These are phyloP conservation scores for Brachylomia viminalis DNA, from an alignment of 2,888 invertebrate species.

Conservation along the genomic window DNA sequence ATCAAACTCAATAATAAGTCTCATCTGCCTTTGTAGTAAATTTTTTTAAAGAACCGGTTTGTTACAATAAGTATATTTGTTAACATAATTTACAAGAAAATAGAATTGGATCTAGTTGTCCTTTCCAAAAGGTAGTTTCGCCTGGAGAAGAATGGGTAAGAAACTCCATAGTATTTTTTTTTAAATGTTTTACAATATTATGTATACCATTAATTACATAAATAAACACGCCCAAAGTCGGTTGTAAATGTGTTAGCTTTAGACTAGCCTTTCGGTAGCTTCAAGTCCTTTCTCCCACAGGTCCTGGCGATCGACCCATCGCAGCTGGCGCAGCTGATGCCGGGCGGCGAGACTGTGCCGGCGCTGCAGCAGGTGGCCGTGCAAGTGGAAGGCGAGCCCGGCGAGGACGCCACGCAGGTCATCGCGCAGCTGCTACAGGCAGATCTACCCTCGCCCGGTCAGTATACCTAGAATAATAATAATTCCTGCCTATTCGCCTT, in stretches of 20 bases:
- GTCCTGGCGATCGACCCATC: constrained; percentile 90
- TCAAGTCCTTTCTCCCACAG: constrained; percentile 71
- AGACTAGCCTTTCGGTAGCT: neutral
- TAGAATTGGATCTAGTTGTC: too few relatives aligned
- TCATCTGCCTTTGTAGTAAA: neutral
- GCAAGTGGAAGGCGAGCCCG: constrained; percentile 90
- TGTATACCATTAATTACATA: too few relatives aligned
- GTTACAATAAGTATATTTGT: too few relatives aligned
- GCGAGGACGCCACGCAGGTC: constrained; percentile 93
- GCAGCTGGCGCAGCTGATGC: constrained; percentile 90
- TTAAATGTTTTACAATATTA: too few relatives aligned
- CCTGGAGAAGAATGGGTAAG: too few relatives aligned
- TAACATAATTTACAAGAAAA: too few relatives aligned
- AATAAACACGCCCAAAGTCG: neutral
- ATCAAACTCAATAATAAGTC: neutral
- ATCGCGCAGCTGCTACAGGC: constrained; percentile 96
- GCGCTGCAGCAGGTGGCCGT: constrained; percentile 89
- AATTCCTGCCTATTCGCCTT: too few relatives aligned
- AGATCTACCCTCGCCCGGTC: constrained; percentile 95
- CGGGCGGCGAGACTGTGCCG: constrained; percentile 88
- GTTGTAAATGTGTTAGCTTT: neutral
- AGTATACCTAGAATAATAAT: constrained; percentile 58
- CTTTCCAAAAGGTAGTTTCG: too few relatives aligned
- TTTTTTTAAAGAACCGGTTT: too few relatives aligned
- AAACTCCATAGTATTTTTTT: too few relatives aligned